Evolutionary conservation across 2,888 invertebrate genomes (phyloP).

Genomic region (Pecten maximus): DNA sequence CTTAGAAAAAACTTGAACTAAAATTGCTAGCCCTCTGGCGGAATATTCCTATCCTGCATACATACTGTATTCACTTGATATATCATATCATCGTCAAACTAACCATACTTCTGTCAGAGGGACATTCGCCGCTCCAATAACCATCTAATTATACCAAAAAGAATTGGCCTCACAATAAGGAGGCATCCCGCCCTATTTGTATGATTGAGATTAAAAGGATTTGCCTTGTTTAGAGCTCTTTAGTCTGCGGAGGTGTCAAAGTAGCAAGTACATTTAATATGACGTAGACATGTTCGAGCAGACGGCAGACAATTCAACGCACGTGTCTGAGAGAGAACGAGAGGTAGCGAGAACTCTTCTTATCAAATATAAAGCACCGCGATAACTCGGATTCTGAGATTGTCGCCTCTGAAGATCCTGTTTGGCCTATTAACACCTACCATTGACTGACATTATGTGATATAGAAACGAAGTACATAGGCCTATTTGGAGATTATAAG

Average conservation of each 20-base stretch:
- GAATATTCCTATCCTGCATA: no score
- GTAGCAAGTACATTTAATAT: constrained; percentile 4
- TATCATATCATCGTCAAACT: background rate
- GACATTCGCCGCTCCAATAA: background rate
- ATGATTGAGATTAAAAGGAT: background rate
- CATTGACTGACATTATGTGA: background rate
- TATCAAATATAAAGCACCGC: background rate
- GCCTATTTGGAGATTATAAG: background rate
- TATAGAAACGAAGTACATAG: background rate
- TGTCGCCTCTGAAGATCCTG: background rate
- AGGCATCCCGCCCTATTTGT: background rate
- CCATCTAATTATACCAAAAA: background rate
- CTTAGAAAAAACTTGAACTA: no score
- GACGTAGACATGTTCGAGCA: background rate
- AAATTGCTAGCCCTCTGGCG: no score
- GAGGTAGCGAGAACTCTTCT: background rate
- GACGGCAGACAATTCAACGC: background rate
- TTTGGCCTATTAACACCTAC: background rate
- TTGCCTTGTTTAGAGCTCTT: constrained; percentile 20
- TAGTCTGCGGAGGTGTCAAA: background rate
- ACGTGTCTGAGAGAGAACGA: background rate
- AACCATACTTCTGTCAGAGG: background rate
- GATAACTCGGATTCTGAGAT: background rate
- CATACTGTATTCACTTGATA: no score
- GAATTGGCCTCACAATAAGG: background rate